Evolutionary conservation across 2,888 invertebrate genomes (phyloP).

Genomic region (Hymenopus coronatus): DNA sequence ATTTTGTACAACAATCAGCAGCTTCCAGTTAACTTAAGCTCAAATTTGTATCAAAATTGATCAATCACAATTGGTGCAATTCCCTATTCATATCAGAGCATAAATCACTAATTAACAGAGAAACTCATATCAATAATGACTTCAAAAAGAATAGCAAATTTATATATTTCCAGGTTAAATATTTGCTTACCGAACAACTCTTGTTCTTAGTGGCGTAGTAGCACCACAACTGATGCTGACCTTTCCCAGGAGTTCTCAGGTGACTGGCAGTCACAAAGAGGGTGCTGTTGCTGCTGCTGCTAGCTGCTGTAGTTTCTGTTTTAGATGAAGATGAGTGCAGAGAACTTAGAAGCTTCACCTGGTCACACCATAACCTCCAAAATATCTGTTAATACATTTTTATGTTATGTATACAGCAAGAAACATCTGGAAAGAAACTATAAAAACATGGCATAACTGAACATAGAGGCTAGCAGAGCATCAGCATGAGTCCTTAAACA

Average conservation of each 20-base stretch:
- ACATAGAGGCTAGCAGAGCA: neutral
- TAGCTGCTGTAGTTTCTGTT: conserved; percentile 55
- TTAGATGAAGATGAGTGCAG: conserved; percentile 49
- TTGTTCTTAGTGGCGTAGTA: neutral
- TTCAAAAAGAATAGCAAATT: neutral
- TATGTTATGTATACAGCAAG: neutral
- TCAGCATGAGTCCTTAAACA: too few species aligned
- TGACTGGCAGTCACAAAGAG: conserved; percentile 48
- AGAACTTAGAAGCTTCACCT: conserved; percentile 49
- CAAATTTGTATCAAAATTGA: too few species aligned
- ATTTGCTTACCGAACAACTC: neutral
- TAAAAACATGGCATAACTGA: neutral
- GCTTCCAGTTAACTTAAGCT: too few species aligned
- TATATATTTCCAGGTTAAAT: neutral
- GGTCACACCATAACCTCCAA: conserved; percentile 61
- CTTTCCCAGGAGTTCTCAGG: conserved; percentile 39
- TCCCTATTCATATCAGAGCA: too few species aligned
- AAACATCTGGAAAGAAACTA: neutral
- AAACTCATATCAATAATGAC: too few species aligned
- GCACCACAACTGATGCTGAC: conserved; percentile 44
- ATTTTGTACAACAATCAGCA: too few species aligned
- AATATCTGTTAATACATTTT: conserved; percentile 47
- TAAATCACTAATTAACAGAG: too few species aligned
- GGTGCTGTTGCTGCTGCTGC: conserved; percentile 50
- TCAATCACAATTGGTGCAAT: too few species aligned